Evolutionary conservation across 1,140 invertebrate genomes (phyloP).

Genomic region (Campoletis sonorensis): DNA sequence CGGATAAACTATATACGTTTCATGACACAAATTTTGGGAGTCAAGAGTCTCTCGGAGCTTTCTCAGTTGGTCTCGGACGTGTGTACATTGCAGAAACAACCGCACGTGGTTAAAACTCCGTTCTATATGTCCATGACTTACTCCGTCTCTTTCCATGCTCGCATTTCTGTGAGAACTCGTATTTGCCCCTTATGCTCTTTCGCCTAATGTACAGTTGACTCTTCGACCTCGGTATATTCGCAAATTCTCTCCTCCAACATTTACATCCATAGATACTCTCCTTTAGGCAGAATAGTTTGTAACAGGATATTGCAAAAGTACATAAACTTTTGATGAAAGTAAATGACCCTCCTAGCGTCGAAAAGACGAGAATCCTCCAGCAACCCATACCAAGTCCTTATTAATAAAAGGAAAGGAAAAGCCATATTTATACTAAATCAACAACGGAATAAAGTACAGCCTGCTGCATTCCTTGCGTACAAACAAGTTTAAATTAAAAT

Average conservation of each 20-base stretch:
- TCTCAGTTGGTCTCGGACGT: conserved; percentile 25
- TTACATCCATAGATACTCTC: background rate
- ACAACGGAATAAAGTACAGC: too few relatives aligned
- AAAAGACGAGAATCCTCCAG: background rate
- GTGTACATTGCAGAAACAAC: conserved; percentile 25
- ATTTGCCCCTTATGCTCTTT: conserved; percentile 17
- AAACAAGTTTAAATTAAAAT: too few relatives aligned
- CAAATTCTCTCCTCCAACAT: background rate
- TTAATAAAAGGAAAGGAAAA: background rate
- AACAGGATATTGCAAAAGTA: background rate
- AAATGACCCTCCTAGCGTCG: background rate
- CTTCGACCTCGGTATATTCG: conserved; percentile 11
- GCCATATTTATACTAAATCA: background rate
- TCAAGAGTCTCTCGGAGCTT: conserved; percentile 26
- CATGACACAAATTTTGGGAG: conserved; percentile 36
- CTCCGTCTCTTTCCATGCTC: background rate
- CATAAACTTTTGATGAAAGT: conserved; percentile 2
- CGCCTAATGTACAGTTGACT: conserved; percentile 15
- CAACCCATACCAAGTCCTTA: too few relatives aligned
- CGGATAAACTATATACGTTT: conserved; percentile 3
- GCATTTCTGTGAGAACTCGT: background rate
- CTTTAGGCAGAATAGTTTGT: background rate
- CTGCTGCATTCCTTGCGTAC: too few relatives aligned
- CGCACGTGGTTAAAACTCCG: conserved; percentile 23
- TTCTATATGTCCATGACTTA: background rate